phyloP scores from a whole-genome alignment of 1,140 invertebrate species.

The Cydia fagiglandana region DNA sequence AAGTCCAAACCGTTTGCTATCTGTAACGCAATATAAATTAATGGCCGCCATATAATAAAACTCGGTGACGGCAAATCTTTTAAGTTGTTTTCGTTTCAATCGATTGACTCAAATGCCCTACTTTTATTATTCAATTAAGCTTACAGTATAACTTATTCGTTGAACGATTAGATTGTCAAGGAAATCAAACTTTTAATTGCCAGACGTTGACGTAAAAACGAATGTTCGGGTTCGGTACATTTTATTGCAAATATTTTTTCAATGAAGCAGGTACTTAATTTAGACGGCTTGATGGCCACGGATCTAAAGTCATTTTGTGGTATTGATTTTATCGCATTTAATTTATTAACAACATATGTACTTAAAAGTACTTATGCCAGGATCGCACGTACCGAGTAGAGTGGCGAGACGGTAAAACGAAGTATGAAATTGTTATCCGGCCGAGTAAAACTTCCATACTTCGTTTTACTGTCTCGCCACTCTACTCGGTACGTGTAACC shows the following conservation, averaged over 20 bases:
- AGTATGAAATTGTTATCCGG: no score
- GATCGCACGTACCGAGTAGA: no score
- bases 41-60: slow-evolving; percentile 66
- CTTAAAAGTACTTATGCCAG: no score
- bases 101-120: slow-evolving; percentile 61
- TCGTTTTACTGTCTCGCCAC: no score
- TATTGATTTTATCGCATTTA: no score
- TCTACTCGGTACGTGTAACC: no score
- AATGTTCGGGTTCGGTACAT: background rate
- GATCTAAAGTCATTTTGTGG: background rate
- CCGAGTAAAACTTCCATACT: no score
- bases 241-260: background rate
- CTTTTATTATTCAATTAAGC: slow-evolving; percentile 60
- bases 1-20: slow-evolving; percentile 69
- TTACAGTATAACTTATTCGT: slow-evolving; percentile 40
- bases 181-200: slow-evolving; percentile 35
- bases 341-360: no score
- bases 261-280: background rate
- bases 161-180: slow-evolving; percentile 32
- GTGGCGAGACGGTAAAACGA: no score
- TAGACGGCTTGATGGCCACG: background rate
- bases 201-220: background rate
- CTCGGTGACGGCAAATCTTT: slow-evolving; percentile 65
- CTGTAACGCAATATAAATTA: slow-evolving; percentile 73
- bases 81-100: slow-evolving; percentile 56